These are phyloP conservation scores for Huso huso DNA, from an alignment of 2,797 vertebrate species.

Conservation along the genomic window DNA sequence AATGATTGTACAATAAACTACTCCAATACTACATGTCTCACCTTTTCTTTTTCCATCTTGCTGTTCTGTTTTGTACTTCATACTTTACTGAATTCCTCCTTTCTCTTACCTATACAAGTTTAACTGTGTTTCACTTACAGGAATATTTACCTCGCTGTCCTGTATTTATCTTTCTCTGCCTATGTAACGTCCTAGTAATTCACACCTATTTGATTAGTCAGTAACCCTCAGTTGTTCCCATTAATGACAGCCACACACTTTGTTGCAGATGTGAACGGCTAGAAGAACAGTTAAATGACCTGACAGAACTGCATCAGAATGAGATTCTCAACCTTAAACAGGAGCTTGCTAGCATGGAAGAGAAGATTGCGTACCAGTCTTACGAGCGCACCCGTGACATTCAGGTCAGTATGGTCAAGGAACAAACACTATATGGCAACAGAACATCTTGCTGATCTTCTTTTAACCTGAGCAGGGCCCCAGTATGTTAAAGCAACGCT, in stretches of 20 bases:
- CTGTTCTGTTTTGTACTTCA: too few species aligned
- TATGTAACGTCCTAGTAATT: background rate
- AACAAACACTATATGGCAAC: background rate
- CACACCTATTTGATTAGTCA: background rate
- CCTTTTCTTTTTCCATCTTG: too few species aligned
- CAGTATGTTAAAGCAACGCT: background rate
- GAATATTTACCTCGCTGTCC: background rate
- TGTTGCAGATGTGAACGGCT: constrained; percentile 80
- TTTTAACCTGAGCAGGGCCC: background rate
- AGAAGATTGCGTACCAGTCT: constrained; percentile 96
- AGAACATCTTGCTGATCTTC: too few species aligned
- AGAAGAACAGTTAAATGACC: constrained; percentile 95
- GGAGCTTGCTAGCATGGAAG: constrained; percentile 96
- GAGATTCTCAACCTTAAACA: constrained; percentile 97
- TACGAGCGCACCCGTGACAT: constrained; percentile 90
- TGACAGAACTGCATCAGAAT: constrained; percentile 96
- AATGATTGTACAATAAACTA: too few species aligned
- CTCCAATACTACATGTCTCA: too few species aligned
- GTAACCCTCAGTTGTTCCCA: background rate
- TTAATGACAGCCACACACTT: background rate
- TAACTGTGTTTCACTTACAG: background rate
- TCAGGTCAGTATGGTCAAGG: constrained; percentile 65
- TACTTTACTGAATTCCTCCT: too few species aligned
- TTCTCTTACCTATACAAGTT: constrained; percentile 30
- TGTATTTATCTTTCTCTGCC: background rate